Evolutionary conservation across 2,797 vertebrate genomes (phyloP), one percentile per base, ranked within the genome.

Genomic region (Okamejei kenojei): DNA sequence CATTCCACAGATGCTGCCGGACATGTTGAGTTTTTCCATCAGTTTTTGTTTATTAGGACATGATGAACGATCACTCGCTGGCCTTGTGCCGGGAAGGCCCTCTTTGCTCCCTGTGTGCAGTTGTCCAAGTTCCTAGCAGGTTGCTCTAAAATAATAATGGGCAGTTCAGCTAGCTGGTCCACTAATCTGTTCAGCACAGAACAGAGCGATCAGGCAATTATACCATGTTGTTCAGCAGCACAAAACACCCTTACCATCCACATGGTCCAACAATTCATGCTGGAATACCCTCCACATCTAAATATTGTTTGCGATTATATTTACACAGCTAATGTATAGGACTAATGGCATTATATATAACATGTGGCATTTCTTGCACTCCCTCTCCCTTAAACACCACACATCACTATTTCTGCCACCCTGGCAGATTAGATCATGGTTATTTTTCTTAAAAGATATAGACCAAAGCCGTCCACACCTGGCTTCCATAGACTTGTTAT

Each of bases 171-270:
- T n/a, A 8, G 54, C 68, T 92, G 38, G 71, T 73, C 71, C 71
- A 92, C 3, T 92, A 74, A 13, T 35, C 76, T 92, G 76, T 92
- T 92, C 71, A 92, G 35, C 17, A 68, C 65, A 92, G 11, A 54
- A 92, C 26, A 35, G 58, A 58, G 84, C 7, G 6, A 88, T 32
- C 61, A 88, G 17, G 58, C 61, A 88, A 68, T 88, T 35, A 45
- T 21, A 91, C 32, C 68, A 91, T 45, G 38, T 71, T 76, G 71
- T 76, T 92, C 35, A 92, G 38, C 35, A 76, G 71, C 13, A 13
- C 71, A 92, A 65, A 54, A 45, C 58, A 74, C 35, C 90, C 38
- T 92, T 92, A 6, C 21, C 73, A 3, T 74, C 90, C 90, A 92
- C 7, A 17, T 76, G 21, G 10, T 10, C 2, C 29, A 8, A n/a